A percentile compares a stretch with the other conserved stretches of the same genome.
These are phyloP conservation scores for Chlorops oryzae DNA, from an alignment of 1,140 invertebrate species.

Conservation along the genomic window DNA sequence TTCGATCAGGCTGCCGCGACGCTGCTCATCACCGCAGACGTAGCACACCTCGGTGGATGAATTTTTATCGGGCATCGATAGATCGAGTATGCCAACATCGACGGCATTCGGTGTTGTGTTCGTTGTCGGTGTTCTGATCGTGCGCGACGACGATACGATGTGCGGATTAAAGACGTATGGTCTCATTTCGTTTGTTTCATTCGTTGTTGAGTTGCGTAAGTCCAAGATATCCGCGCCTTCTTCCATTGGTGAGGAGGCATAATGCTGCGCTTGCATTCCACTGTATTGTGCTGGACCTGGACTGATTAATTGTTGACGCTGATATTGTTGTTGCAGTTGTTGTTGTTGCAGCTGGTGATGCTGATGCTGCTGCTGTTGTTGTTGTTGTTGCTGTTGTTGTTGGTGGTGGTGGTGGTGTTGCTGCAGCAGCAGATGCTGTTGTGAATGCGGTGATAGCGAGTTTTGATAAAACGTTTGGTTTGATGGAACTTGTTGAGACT, in stretches of 20 bases:
- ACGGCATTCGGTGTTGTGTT: conserved; percentile 14
- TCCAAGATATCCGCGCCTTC: conserved; percentile 37
- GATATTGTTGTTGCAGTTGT: background rate
- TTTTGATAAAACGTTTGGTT: conserved; percentile 18
- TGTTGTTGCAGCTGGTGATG: background rate
- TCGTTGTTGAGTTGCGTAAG: conserved; percentile 32
- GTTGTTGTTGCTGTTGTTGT: conserved; percentile 23
- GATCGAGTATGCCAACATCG: conserved; percentile 70
- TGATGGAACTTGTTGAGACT: conserved; percentile 15
- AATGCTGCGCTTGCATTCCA: too few species aligned
- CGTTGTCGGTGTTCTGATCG: too few species aligned
- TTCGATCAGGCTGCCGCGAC: conserved; percentile 65
- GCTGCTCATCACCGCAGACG: conserved; percentile 81
- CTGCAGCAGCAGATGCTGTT: conserved; percentile 33
- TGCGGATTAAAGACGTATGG: background rate
- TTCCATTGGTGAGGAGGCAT: too few species aligned
- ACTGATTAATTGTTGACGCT: conserved; percentile 11
- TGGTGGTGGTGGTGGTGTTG: conserved; percentile 39
- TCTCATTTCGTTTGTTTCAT: too few species aligned
- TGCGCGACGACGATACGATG: background rate
- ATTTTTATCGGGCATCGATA: conserved; percentile 88
- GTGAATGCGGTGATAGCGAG: conserved; percentile 34
- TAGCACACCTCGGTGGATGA: conserved; percentile 82
- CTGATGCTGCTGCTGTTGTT: background rate
- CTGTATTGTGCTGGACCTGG: too few species aligned